A percentile compares a stretch with the other conserved stretches of the same genome.
phyloP scores from a whole-genome alignment of 2,797 vertebrate species.

The Arctocebus calabarensis region DNA sequence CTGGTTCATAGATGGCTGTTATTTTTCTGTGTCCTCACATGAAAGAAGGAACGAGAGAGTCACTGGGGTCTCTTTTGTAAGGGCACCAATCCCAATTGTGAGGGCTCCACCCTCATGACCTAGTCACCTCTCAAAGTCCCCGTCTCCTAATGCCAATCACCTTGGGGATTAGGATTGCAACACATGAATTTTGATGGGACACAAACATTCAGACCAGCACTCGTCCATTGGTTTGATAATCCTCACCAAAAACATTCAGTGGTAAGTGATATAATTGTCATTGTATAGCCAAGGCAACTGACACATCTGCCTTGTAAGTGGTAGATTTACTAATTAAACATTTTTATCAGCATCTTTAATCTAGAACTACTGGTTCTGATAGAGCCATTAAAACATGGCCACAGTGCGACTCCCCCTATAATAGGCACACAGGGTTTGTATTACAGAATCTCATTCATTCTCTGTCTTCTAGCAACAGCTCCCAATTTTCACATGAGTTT shows the following conservation, averaged over 20 bases:
- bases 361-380: background rate
- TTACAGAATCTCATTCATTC: background rate
- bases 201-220: background rate
- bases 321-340: background rate
- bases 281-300: background rate
- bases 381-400: background rate
- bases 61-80: background rate
- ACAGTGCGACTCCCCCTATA: background rate
- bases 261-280: background rate
- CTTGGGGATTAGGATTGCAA: background rate
- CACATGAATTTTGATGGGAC: background rate
- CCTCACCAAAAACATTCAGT: background rate
- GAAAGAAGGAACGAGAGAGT: background rate
- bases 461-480: background rate
- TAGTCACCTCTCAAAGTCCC: background rate
- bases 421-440: background rate
- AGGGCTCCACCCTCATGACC: background rate
- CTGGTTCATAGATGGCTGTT: background rate
- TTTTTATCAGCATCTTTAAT: constrained; percentile 4
- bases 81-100: background rate
- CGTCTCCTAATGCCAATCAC: background rate
- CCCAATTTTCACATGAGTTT: background rate
- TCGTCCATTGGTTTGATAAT: background rate
- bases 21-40: background rate
- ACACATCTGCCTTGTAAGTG: background rate